Evolutionary conservation across 1,140 invertebrate species (phyloP).

Genomic region (Phymorhynchus buccinoides): DNA sequence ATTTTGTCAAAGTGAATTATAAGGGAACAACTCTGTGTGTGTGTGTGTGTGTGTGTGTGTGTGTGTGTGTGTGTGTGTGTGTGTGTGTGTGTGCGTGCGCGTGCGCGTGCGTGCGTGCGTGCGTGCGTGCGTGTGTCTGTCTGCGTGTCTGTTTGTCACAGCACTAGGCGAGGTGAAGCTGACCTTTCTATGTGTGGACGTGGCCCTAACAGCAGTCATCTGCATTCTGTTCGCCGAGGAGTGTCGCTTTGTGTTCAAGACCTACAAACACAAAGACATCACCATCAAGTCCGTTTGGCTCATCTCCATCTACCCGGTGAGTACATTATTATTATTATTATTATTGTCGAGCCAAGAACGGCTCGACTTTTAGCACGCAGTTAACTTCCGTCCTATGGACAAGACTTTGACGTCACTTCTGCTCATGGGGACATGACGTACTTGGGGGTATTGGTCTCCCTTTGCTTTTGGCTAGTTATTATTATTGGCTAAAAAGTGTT

Average conservation of each 20-base stretch:
- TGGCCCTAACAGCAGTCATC: background rate
- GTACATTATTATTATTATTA: background rate
- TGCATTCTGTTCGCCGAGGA: conserved; percentile 14
- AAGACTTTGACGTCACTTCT: too few species aligned
- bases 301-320: conserved; percentile 24
- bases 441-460: too few species aligned
- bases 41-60: background rate
- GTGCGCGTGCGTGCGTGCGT: background rate
- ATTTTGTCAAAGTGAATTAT: too few species aligned
- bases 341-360: too few species aligned
- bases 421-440: too few species aligned
- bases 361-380: too few species aligned
- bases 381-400: too few species aligned
- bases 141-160: conserved; percentile 19
- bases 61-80: background rate
- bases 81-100: background rate
- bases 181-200: background rate
- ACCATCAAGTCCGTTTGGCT: conserved; percentile 26
- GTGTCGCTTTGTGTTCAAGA: conserved; percentile 3
- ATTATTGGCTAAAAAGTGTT: background rate
- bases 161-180: background rate
- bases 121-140: background rate
- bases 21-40: background rate
- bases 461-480: background rate
- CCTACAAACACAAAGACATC: conserved; percentile 28